These are phyloP conservation scores for Vulpes vulpes DNA, from an alignment of 2,113 vertebrate genomes.

Conservation along the genomic window DNA sequence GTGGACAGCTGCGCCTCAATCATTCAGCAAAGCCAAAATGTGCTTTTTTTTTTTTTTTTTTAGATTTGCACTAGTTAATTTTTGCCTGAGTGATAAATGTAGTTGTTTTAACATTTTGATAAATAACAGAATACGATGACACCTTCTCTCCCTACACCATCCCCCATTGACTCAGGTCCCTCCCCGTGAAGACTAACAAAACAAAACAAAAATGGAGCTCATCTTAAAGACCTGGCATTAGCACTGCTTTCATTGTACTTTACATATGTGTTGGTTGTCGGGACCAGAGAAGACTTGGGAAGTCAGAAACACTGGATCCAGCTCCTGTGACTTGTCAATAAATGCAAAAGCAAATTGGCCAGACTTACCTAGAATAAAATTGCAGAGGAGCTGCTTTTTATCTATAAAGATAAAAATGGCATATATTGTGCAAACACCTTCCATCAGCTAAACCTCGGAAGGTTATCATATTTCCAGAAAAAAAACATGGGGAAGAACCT, in stretches of 20 bases:
- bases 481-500: neutral
- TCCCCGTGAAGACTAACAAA: neutral
- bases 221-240: neutral
- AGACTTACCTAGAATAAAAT: neutral
- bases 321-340: neutral
- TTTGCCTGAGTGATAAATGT: neutral
- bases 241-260: rapidly evolving
- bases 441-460: neutral
- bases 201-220: neutral
- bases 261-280: rapidly evolving
- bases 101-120: neutral
- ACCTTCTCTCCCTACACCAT: neutral
- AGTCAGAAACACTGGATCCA: neutral
- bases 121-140: neutral
- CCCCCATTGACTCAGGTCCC: neutral
- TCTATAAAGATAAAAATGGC: neutral
- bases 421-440: neutral
- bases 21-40: neutral
- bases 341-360: neutral
- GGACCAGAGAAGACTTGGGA: neutral
- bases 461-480: neutral
- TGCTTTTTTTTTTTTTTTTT: neutral
- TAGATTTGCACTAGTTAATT: neutral
- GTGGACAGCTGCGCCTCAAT: neutral
- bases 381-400: neutral